A percentile compares a stretch with the other conserved stretches of the same genome.
Evolutionary conservation across 2,888 invertebrate species (phyloP).

Genomic region (Coremacera marginata): DNA sequence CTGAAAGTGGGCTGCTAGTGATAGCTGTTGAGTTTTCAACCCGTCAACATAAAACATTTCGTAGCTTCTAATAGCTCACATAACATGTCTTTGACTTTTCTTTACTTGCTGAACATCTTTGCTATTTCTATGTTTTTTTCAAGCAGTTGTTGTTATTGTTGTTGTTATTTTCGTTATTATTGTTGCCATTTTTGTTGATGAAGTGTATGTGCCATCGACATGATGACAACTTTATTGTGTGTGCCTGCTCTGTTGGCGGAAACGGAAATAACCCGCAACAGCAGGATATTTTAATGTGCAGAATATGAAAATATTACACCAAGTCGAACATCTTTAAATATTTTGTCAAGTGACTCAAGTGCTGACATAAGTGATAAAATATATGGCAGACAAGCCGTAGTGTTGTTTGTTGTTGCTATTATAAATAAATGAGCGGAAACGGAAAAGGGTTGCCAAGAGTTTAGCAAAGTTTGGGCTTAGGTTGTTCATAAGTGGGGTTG

Average conservation of each 20-base stretch:
- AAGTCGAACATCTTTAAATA: background rate
- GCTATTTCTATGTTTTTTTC: background rate
- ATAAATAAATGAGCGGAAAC: conserved; percentile 15
- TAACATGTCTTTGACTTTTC: no score
- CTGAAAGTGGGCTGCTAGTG: background rate
- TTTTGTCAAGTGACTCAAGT: conserved; percentile 8
- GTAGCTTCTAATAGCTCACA: no score
- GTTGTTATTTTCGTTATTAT: no score
- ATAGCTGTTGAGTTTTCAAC: background rate
- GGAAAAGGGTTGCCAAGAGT: conserved; percentile 10
- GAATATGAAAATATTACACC: background rate
- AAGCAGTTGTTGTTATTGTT: no score
- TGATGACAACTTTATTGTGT: background rate
- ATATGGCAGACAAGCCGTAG: background rate
- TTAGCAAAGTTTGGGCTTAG: background rate
- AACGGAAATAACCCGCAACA: background rate
- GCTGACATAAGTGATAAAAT: background rate
- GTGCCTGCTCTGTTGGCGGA: background rate
- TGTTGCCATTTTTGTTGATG: background rate
- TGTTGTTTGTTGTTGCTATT: background rate
- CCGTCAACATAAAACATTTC: background rate
- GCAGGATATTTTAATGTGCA: background rate
- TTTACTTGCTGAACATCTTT: background rate
- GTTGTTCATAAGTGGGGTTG: background rate
- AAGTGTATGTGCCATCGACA: conserved; percentile 1